phyloP scores from a whole-genome alignment of 2,113 vertebrate genomes.

The Melanerpes aurifrons region DNA sequence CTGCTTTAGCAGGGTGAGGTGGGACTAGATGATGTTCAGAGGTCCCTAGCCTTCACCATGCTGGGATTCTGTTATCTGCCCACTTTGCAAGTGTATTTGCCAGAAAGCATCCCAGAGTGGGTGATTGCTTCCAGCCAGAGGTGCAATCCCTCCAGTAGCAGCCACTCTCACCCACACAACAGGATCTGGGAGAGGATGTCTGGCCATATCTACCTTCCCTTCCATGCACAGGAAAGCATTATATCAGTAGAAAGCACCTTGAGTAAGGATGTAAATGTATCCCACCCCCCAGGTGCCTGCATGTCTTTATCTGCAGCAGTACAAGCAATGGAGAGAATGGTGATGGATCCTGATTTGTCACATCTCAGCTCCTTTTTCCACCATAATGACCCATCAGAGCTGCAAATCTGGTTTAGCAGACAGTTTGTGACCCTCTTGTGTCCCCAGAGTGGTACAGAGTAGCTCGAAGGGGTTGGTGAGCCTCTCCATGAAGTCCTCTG shows the following conservation, averaged over 20 bases:
- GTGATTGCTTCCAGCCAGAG: neutral
- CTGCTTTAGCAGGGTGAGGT: no score
- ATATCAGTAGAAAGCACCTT: conserved; percentile 7
- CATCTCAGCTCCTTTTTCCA: neutral
- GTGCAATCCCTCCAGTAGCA: neutral
- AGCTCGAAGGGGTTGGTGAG: neutral
- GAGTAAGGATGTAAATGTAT: neutral
- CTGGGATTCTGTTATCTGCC: neutral
- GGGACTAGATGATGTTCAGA: neutral
- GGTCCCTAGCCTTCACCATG: neutral
- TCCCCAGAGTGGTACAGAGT: neutral
- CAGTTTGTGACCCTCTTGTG: neutral
- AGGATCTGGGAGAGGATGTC: conserved; percentile 15
- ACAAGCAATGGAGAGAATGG: neutral
- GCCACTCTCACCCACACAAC: neutral
- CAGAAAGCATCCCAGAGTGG: neutral
- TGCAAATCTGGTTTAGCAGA: neutral
- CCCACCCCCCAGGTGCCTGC: neutral
- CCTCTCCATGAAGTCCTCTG: neutral
- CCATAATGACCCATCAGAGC: neutral
- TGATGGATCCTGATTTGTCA: neutral
- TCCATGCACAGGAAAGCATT: neutral
- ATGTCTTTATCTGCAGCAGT: neutral
- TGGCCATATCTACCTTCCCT: neutral
- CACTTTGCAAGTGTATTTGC: neutral